Conservation (phyloP, 2,797 vertebrate genomes). For the Varecia variegata region DNA sequence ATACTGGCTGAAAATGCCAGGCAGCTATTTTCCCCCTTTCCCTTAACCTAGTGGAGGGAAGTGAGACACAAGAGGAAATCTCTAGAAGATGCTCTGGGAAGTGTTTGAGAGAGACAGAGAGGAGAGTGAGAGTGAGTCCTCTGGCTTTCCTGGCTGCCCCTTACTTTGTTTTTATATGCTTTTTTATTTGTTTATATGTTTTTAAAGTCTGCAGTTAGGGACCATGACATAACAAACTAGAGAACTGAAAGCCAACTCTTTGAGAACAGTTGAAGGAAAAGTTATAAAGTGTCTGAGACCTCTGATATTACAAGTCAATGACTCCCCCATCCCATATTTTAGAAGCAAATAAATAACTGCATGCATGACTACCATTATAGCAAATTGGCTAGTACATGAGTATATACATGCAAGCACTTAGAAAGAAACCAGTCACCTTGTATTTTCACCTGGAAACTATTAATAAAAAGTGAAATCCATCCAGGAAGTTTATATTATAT, state of each 20-base stretch:
- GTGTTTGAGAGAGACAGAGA: no score
- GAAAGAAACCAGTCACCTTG: neutral
- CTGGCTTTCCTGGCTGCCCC: neutral
- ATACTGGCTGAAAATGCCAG: neutral
- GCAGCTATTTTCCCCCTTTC: neutral
- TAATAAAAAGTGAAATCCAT: neutral
- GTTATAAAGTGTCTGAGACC: neutral
- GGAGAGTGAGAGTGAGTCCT: neutral
- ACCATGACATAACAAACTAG: neutral
- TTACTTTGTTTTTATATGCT: neutral
- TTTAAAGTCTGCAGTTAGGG: neutral
- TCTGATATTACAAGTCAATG: no score
- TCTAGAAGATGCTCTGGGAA: neutral
- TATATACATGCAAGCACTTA: neutral
- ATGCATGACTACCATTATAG: neutral
- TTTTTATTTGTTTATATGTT: neutral
- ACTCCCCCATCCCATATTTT: neutral
- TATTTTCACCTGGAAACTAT: neutral
- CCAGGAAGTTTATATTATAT: neutral
- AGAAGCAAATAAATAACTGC: neutral
- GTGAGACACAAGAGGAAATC: neutral
- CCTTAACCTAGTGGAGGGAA: neutral
- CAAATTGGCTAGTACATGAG: neutral
- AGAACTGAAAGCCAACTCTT: neutral
- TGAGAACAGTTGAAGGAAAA: neutral